Evolutionary conservation across 2,888 invertebrate genomes (phyloP), one percentile per base, ranked within the genome.

Genomic region (Scrobipalpa atriplicella): DNA sequence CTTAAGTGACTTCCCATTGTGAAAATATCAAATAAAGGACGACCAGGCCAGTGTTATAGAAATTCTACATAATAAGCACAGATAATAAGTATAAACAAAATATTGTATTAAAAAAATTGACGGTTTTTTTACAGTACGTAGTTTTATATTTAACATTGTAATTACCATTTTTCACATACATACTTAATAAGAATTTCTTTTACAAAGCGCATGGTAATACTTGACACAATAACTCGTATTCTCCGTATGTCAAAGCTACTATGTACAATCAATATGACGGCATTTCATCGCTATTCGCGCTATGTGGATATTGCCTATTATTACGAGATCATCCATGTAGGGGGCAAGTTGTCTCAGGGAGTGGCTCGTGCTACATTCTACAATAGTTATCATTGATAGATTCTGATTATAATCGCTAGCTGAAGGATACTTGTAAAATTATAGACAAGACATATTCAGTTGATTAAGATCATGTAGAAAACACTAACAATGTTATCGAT

Each of bases 221-320:
- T n/a, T 43, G 43, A 43, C 3, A 43, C 43, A 43, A 43, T 41
- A 43, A 13, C 43, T 13, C 3, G 1, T 13, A 1, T 43, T 43
- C 43, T 43, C 43, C 13, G 13, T 41, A 13, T 43, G 43, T 43
- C 43, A 13, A 43, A 43, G 43, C 43, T 13, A 43, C 43, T 13
- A 43, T 43, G 13, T 13, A 43, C 43, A 43, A 43, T 43, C 43
- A 43, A 43, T 13, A 43, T 43, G 43, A 11, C 13, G 13, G 3
- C 13, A 43, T 43, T 43, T 11, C 13, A 43, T 43, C 13, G 43
- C 43, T 43, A 43, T 43, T 43, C 13, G 13, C 13, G 43, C 43
- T 43, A 43, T 43, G 43, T 43, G 13, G 13, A 43, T 43, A 43
- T 43, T 43, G 43, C 43, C 43, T 43, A 43, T 43, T 43, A 43